Base-by-base conservation (phyloP, 64 coral and sea anemone species). In the Anthopleura sola region DNA sequence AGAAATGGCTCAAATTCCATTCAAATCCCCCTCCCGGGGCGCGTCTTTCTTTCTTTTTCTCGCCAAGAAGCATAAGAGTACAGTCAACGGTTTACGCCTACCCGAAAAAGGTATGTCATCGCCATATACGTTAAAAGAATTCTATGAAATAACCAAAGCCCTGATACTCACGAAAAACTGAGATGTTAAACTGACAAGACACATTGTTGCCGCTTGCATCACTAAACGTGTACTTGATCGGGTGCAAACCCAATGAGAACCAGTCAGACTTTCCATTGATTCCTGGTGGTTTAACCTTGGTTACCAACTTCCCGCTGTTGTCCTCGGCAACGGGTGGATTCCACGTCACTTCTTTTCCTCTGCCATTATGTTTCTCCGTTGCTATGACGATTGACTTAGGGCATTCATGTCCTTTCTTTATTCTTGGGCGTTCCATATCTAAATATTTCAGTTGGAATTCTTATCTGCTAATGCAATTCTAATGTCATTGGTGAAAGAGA, bases 301-400 rank as follows among this genome's bases (percentile, higher is more conserved):
- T 83, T 57, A 33, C 82, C 31, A 83, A 19, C 29, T 83, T 56
- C 51, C 82, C 50, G 19, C 49, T 83, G 23, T 83, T 83, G 50
- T 83, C 82, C 51, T 56, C n/a, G 5, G 50, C 82, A 1, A 21
- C 32, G 1, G 82, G 82, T 14, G 49, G 82, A 56, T 56, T 26
- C 82, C 82, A 83, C 23, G 82, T 57, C 32, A 83, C 82, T 36
- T 83, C 16, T 5, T 18, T 49, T 34, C 49, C 82, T 37, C 24
- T 56, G 18, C 21, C 39, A 37, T 58, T 60, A 49, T 83, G 55
- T 38, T 11, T 12, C 8, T 54, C 7, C 2, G 82, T 83, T 33
- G 82, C 36, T 36, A 83, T 3, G 49, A 38, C 26, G 34, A 83
- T 83, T 21, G 38, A 19, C 2, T 83, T 83, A 18, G 82, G 82